A percentile compares a stretch with the other conserved stretches of the same genome.
Conservation (phyloP, 1,140 invertebrate genomes). For the Chymomyza costata region DNA sequence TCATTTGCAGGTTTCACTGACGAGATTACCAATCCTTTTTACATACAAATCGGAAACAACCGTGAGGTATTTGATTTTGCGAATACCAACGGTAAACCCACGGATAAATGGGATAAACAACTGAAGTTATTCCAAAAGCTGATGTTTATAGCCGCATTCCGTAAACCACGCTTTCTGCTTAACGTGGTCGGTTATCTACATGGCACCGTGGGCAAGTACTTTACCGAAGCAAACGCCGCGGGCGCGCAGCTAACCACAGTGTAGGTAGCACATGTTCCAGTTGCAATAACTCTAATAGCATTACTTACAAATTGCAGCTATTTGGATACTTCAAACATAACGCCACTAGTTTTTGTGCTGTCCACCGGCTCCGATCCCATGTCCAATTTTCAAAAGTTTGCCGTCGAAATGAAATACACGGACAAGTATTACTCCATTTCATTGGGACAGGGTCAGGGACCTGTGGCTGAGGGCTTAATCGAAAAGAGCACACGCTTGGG, state of each 20-base stretch:
- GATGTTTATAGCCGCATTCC: constrained; percentile 85
- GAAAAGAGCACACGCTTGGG: constrained; percentile 82
- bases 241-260: constrained; percentile 81
- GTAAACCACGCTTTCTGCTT: constrained; percentile 89
- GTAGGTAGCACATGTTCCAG: constrained; percentile 77
- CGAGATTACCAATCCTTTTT: constrained; percentile 78
- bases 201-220: constrained; percentile 83
- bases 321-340: constrained; percentile 82
- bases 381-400: constrained; percentile 85
- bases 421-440: constrained; percentile 89
- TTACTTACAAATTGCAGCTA: constrained; percentile 77
- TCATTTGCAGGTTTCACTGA: constrained; percentile 76
- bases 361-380: constrained; percentile 95
- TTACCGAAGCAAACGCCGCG: constrained; percentile 84
- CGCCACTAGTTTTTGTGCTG: constrained; percentile 92
- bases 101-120: constrained; percentile 78
- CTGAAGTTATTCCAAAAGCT: constrained; percentile 87
- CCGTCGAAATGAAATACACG: constrained; percentile 85
- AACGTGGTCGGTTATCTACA: constrained; percentile 87
- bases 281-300: background rate
- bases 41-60: constrained; percentile 79
- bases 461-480: constrained; percentile 88
- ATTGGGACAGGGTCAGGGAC: constrained; percentile 92
- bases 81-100: constrained; percentile 9
- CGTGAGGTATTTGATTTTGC: constrained; percentile 52